Conservation (phyloP, 2,113 vertebrate genomes). For the Pyrgilauda ruficollis region DNA sequence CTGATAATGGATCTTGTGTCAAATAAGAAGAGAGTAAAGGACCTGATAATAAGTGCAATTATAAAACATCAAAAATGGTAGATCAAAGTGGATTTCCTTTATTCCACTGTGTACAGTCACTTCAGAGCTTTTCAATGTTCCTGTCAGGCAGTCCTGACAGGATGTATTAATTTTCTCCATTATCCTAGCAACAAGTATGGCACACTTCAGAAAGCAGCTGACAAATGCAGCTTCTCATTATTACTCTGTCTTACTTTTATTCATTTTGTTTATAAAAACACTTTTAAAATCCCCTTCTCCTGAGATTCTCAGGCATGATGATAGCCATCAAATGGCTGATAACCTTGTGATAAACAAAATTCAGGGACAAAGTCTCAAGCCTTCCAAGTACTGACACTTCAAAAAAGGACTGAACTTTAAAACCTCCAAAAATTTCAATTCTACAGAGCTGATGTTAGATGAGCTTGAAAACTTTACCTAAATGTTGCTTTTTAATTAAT, state of each 20-base stretch:
- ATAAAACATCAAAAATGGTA: constrained; percentile 79
- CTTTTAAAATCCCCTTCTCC: constrained; percentile 34
- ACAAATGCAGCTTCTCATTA: constrained; percentile 67
- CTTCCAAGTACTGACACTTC: background rate
- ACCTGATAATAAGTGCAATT: constrained; percentile 77
- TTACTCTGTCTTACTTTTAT: constrained; percentile 66
- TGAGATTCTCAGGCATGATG: constrained; percentile 36
- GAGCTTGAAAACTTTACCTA: background rate
- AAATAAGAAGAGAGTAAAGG: constrained; percentile 74
- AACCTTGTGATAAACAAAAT: constrained; percentile 55
- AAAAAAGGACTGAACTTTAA: background rate
- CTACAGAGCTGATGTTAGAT: background rate
- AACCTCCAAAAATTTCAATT: background rate
- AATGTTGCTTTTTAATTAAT: background rate
- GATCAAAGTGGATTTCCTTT: constrained; percentile 76
- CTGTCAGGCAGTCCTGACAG: constrained; percentile 67
- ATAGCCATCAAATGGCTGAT: constrained; percentile 50
- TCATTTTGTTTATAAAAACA: constrained; percentile 59
- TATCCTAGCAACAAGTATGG: constrained; percentile 67
- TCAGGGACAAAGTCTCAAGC: constrained; percentile 1
- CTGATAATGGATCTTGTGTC: constrained; percentile 77
- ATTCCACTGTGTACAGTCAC: constrained; percentile 65
- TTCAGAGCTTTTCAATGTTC: constrained; percentile 70
- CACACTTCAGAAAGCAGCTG: constrained; percentile 69
- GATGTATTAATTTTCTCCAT: constrained; percentile 74